Evolutionary conservation across 2,888 invertebrate genomes (phyloP), one percentile per base, ranked within the genome.

Genomic region (Galerucella calmariensis): DNA sequence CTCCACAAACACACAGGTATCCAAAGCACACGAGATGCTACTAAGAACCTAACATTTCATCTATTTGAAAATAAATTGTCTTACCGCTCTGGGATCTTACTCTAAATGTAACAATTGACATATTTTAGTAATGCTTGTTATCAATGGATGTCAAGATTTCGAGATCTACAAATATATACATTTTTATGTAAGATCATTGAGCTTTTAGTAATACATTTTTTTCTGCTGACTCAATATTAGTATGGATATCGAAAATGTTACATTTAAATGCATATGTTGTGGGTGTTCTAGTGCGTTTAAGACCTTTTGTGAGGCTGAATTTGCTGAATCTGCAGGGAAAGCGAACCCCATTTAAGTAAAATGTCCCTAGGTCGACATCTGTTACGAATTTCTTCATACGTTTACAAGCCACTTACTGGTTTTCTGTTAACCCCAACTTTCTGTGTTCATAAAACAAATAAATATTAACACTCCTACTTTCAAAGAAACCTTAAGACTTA

Each of bases 251-350:
- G 48, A 51, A 66, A 73, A 68, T 46, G 14, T 4, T 27, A 83
- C 84, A 84, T 84, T 84, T 84, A 84, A 81, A 84, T 84, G 82
- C 82, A 81, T 81, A 78, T 79, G 80, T 83, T 83, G 81, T 78
- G 81, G 81, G 79, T 81, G 81, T 78, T 77, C 79, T 66, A 78
- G 79, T 80, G 82, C 78, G 80, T 81, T 80, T 80, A 80, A 77
- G 79, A 77, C 77, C 81, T 79, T 80, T 80, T 81, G 81, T 81
- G 80, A 80, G 81, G 78, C 76, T 73, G 79, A 80, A 83, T 83
- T 80, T 79, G 83, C 84, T 83, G 83, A 84, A 81, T 81, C 77
- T 77, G 82, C 83, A 81, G 79, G 76, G 74, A 79, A 79, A 79
- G 80, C 75, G 75, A 79, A 76, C 81, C 81, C 81, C 79, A 79